Evolutionary conservation across 2,113 vertebrate species (phyloP), one percentile per base, ranked within the genome.

Genomic region (Misgurnus anguillicaudatus): DNA sequence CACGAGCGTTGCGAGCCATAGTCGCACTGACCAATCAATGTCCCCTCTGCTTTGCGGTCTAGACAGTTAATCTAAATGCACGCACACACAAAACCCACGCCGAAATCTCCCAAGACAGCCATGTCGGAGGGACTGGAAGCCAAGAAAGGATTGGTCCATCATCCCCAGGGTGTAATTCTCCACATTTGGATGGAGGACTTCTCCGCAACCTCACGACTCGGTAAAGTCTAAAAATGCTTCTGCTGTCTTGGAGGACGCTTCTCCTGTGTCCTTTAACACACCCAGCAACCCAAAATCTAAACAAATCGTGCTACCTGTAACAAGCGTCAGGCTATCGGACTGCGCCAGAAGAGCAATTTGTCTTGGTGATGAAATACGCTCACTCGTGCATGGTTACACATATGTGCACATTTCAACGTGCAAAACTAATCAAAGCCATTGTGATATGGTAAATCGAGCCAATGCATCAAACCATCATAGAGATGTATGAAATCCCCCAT

Each of bases 91-190:
- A 21, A 60, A 31, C 5, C 63, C 48, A 80, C 21, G 36, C 55
- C 80, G 45, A 64, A 57, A 62, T 24, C 73, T 63, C 60, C 60
- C 60, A 53, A 11, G 73, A 76, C 73, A 48, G 61, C 42, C 11
- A 64, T 75, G 73, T 53, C n/a, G 58, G 31, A 64, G 31, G 61
- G 24, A 51, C 21, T 64, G 73, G 73, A 64, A 5, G 16, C 73
- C 61, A 76, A 47, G 47, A 64, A 75, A 76, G 73, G 41, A 64
- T 76, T 76, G 57, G 71, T 74, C 62, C 57, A 74, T 63, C 73
- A 76, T 76, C 73, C 73, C 45, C 24, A 51, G 61, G 61, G 73
- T 64, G 73, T 64, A 53, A 64, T 75, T 75, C 73, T 64, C 45
- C 60, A 45, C 60, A 39, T 64, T 64, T 64, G 73, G 47, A 76